A percentile compares a stretch with the other conserved stretches of the same genome.
phyloP scores from a whole-genome alignment of 2,888 invertebrate species.

The Cryptus armator region DNA sequence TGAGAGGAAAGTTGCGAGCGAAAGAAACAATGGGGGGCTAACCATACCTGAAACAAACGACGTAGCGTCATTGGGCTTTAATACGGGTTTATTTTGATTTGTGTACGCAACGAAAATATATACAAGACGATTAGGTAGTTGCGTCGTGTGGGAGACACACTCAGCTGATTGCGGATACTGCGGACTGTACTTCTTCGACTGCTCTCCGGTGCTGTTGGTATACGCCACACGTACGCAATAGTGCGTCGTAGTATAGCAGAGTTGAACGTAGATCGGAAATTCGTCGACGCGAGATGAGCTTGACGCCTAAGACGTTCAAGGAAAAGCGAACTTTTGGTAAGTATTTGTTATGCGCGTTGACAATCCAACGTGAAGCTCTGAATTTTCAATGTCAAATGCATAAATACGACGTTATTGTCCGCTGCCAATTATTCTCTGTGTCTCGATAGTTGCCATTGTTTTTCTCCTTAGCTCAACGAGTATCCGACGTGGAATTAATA shows the following conservation, averaged over 20 bases:
- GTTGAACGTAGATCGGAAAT: conserved; percentile 49
- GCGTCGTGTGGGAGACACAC: conserved; percentile 7
- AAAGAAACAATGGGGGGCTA: conserved; percentile 5
- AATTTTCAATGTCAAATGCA: too few relatives aligned
- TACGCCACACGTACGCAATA: conserved; percentile 46
- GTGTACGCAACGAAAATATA: conserved; percentile 14
- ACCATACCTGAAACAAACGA: conserved; percentile 32
- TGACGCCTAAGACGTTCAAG: conserved; percentile 79
- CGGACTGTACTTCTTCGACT: too few relatives aligned
- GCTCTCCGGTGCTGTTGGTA: conserved; percentile 47
- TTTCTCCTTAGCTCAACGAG: conserved; percentile 76
- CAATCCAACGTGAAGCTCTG: background rate
- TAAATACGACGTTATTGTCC: background rate
- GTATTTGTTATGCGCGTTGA: conserved; percentile 37
- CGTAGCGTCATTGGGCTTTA: conserved; percentile 50
- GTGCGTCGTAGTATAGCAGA: conserved; percentile 66
- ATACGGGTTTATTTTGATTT: conserved; percentile 52
- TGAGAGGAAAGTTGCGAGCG: background rate
- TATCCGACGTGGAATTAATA: conserved; percentile 79
- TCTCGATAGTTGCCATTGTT: conserved; percentile 11
- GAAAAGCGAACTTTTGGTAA: conserved; percentile 82
- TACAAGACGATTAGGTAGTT: conserved; percentile 7
- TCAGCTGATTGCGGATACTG: conserved; percentile 56
- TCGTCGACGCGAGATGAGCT: conserved; percentile 74
- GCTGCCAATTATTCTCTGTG: background rate